These are phyloP conservation scores for Caenorhabditis virilis DNA, from an alignment of 2,888 invertebrate genomes.

Conservation along the genomic window DNA sequence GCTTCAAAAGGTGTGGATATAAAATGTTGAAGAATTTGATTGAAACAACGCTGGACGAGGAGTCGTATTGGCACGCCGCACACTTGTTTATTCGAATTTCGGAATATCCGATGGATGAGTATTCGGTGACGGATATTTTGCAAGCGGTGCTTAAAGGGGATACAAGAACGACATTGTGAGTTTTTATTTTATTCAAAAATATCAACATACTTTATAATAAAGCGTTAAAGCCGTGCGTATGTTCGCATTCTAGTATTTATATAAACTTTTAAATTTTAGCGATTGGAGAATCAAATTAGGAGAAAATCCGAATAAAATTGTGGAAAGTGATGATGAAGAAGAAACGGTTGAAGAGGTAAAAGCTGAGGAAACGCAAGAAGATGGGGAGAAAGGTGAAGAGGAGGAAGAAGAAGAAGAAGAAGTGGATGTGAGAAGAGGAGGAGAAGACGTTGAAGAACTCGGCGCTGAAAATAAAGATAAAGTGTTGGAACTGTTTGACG, in stretches of 20 bases:
- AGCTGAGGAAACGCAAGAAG: not conserved
- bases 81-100: conserved; percentile 23
- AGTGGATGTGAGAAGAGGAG: not conserved
- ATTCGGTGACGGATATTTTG: conserved; percentile 17
- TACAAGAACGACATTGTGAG: not conserved
- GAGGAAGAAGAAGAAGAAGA: conserved; percentile 6
- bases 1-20: conserved; percentile 14
- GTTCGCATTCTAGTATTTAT: too few relatives aligned
- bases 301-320: not conserved
- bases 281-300: not conserved
- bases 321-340: not conserved
- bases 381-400: conserved; percentile 4
- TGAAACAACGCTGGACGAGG: conserved; percentile 19
- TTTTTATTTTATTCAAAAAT: not conserved
- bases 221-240: too few relatives aligned
- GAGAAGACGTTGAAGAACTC: conserved; percentile 1
- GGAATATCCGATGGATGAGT: conserved; percentile 20
- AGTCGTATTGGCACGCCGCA: conserved; percentile 17
- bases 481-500: conserved; percentile 4
- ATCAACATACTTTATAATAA: not conserved
- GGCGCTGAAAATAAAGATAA: not conserved
- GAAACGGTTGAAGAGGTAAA: conserved; percentile 8
- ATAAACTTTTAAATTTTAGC: too few relatives aligned
- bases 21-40: conserved; percentile 20
- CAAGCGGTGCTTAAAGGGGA: conserved; percentile 18